Conservation (phyloP, 2,888 invertebrate genomes). For the Brassicogethes aeneus region DNA sequence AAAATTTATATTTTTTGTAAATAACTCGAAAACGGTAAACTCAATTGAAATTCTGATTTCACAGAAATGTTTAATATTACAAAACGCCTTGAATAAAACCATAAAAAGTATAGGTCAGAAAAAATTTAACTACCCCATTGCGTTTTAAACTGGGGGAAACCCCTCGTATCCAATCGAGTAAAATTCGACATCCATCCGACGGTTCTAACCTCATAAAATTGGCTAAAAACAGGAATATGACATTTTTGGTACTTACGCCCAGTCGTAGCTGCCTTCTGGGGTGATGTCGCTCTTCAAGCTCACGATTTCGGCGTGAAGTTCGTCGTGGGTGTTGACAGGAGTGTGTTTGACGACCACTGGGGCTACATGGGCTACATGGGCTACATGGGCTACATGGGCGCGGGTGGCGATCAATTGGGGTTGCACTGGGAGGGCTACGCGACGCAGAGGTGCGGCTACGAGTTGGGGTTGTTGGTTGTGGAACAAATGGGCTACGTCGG, state of each 20-base stretch:
- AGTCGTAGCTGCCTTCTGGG: constrained; percentile 43
- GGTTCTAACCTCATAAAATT: too few species aligned
- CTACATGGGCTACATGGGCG: background rate
- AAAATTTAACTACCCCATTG: too few species aligned
- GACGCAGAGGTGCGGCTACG: background rate
- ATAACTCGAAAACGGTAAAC: too few species aligned
- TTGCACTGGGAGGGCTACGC: background rate
- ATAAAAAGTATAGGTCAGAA: too few species aligned
- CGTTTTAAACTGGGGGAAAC: too few species aligned
- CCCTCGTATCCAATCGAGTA: too few species aligned
- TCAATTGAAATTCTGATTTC: too few species aligned
- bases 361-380: background rate
- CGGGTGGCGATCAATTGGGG: background rate
- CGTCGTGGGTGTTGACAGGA: constrained; percentile 10
- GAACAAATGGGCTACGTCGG: constrained; percentile 5
- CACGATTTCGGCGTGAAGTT: constrained; percentile 25
- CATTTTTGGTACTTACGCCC: constrained; percentile 43
- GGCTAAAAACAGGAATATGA: too few species aligned
- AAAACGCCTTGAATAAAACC: too few species aligned
- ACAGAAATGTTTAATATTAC: too few species aligned
- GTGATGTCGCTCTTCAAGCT: constrained; percentile 32
- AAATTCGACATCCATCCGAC: too few species aligned
- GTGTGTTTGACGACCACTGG: background rate
- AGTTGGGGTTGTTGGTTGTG: background rate
- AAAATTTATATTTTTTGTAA: too few species aligned